A percentile compares a stretch with the other conserved stretches of the same genome.
These are phyloP conservation scores for Sitobion miscanthi DNA, from an alignment of 1,140 invertebrate genomes.

Conservation along the genomic window DNA sequence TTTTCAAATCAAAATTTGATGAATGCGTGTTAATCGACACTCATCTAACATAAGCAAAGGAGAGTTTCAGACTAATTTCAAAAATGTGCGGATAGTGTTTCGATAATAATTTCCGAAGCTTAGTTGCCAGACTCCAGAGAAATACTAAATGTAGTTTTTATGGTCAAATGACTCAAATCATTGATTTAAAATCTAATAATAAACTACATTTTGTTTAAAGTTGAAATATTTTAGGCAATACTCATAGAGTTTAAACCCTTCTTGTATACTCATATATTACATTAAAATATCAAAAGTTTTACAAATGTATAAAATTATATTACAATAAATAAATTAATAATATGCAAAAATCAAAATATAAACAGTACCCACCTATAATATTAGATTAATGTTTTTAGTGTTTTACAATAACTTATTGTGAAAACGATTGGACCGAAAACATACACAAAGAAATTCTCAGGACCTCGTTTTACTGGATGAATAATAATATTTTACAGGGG, in stretches of 20 bases:
- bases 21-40: background rate
- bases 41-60: background rate
- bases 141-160: background rate
- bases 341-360: background rate
- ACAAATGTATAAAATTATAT: background rate
- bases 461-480: background rate
- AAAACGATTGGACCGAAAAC: background rate
- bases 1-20: background rate
- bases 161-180: background rate
- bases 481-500: background rate
- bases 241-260: background rate
- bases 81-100: background rate
- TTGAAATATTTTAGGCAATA: background rate
- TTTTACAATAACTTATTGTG: background rate
- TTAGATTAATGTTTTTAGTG: background rate
- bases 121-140: background rate
- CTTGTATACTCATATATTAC: background rate
- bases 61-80: background rate
- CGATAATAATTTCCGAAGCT: background rate
- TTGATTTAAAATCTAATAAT: background rate
- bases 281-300: background rate
- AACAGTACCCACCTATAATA: background rate
- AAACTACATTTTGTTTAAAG: background rate
- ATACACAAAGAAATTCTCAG: background rate
- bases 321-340: background rate